Conservation (phyloP, 2,888 invertebrate genomes). For the Trypoxylon attenuatum region DNA sequence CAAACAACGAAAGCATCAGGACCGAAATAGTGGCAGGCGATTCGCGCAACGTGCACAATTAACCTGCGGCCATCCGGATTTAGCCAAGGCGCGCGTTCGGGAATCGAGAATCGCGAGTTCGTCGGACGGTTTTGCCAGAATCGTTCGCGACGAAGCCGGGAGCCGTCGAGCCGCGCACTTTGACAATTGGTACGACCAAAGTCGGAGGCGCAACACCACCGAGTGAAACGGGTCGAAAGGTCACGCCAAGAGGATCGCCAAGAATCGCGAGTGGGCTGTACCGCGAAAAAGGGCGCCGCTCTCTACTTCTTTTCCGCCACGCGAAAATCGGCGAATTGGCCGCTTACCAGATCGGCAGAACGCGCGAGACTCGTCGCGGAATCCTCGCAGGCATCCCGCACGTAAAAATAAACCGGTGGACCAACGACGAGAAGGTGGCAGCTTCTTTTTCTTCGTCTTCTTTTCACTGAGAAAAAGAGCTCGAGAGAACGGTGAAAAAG, state of each 20-base stretch:
- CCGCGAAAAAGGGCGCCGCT: slow-evolving; percentile 10
- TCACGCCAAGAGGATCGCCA: not conserved
- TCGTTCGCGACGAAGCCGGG: not conserved
- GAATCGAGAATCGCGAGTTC: not conserved
- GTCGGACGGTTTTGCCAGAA: not conserved
- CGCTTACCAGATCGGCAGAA: slow-evolving; percentile 32
- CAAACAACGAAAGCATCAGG: not conserved
- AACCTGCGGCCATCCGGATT: not conserved
- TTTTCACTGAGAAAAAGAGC: not conserved
- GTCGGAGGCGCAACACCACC: not conserved
- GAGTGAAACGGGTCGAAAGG: not conserved
- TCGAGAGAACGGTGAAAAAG: not conserved
- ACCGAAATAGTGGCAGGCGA: not conserved
- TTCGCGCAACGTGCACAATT: not conserved
- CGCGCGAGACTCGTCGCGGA: slow-evolving; percentile 33
- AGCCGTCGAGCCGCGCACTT: not conserved
- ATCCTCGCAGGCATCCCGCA: slow-evolving; percentile 46
- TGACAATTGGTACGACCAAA: not conserved
- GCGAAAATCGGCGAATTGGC: slow-evolving; percentile 46
- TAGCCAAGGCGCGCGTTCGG: not conserved
- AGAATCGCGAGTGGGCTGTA: slow-evolving; percentile 11
- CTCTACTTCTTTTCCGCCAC: slow-evolving; percentile 28
- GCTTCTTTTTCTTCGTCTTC: slow-evolving; percentile 23
- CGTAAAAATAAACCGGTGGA: slow-evolving; percentile 45
- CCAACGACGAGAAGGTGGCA: slow-evolving; percentile 14